phyloP scores from a whole-genome alignment of 1,140 invertebrate genomes.

The Pentalonia nigronervosa region DNA sequence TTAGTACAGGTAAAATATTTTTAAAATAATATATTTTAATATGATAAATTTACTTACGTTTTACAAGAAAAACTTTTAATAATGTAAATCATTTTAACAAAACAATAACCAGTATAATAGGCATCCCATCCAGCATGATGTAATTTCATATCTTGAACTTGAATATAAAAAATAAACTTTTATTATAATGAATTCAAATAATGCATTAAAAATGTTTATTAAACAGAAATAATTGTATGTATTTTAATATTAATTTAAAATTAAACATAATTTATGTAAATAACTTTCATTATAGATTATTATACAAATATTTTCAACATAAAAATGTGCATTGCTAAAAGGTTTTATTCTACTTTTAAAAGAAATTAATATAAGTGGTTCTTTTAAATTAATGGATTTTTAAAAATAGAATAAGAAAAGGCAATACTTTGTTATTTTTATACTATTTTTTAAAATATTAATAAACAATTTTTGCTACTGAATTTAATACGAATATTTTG shows the following conservation, averaged over 20 bases:
- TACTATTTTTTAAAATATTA: background rate
- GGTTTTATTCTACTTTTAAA: background rate
- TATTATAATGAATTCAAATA: background rate
- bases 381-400: background rate
- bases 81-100: constrained; percentile 43
- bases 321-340: background rate
- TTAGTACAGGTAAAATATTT: background rate
- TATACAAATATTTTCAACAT: background rate
- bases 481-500: background rate
- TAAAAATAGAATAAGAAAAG: background rate
- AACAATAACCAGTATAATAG: constrained; percentile 53
- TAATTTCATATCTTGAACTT: constrained; percentile 13
- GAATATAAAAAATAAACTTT: background rate
- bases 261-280: background rate
- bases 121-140: constrained; percentile 54
- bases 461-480: background rate
- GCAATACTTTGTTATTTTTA: background rate
- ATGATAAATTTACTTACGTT: background rate
- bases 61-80: constrained; percentile 22
- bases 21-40: background rate
- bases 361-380: background rate
- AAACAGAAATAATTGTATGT: background rate
- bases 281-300: background rate
- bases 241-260: background rate
- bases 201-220: background rate